Evolutionary conservation across 2,888 invertebrate genomes (phyloP), one percentile per base, ranked within the genome.

Genomic region (Tethea ocularis): DNA sequence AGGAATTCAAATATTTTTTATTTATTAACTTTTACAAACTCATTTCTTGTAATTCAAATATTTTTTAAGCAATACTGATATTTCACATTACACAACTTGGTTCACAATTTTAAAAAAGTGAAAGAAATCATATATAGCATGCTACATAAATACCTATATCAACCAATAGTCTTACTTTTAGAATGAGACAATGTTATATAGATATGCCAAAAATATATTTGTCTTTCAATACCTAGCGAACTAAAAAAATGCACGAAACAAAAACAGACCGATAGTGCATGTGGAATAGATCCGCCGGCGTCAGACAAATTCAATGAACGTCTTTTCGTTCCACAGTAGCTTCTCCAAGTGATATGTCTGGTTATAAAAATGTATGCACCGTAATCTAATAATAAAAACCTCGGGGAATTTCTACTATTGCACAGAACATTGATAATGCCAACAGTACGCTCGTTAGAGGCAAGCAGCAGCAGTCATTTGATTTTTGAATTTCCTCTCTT

Each of bases 311-410:
- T 71, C 74, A 71, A 79, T 79, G 67, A 78, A 68, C 69, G 68
- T 59, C 64, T 64, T 67, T 72, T 71, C 69, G 64, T 64, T 67
- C 61, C 60, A 52, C 57, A 57, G 60, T 62, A 64, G 72, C 67
- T 66, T 60, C 69, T 72, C 68, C 68, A 69, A 74, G 69, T 72
- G 75, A 74, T 76, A 77, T 66, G 73, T 75, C 75, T 81, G 77
- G 79, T 82, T 79, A 78, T 74, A 80, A 75, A 77, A 80, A 81
- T 78, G 71, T 79, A 75, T 76, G 76, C 69, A 61, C 64, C 63
- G 58, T 75, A 79, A 80, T 71, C 66, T 59, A 76, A 80, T 78
- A 73, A 69, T 23, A 56, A 58, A 55, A 58, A 66, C 74, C 71
- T 62, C 70, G 62, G 60, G 59, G 61, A 61, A 52, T 61, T 65